Conservation (phyloP, 2,113 vertebrate species). For the Drymodes brunneopygia region DNA sequence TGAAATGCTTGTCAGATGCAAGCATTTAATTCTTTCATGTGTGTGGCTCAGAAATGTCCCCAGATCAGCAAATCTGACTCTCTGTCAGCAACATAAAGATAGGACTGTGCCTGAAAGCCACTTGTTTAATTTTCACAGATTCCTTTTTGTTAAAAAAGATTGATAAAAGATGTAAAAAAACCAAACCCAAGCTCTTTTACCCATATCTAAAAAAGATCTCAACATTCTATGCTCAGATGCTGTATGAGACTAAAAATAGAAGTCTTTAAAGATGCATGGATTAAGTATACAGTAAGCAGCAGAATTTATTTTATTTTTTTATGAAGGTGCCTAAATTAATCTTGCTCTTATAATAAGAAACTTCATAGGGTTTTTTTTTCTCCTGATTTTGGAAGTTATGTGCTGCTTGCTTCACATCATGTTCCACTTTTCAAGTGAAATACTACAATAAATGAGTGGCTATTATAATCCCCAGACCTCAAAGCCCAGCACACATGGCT, state of each 20-base stretch:
- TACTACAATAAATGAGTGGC: not conserved
- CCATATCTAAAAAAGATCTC: not conserved
- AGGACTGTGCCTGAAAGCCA: not conserved
- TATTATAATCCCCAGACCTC: conserved; percentile 45
- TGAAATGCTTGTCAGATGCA: not conserved
- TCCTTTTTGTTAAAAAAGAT: not conserved
- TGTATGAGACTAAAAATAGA: not conserved
- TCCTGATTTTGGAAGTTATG: not conserved
- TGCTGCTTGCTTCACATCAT: conserved; percentile 22
- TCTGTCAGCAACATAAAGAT: not conserved
- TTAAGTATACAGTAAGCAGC: not conserved
- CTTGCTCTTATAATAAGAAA: not conserved
- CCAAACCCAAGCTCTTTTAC: not conserved
- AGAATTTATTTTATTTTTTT: not conserved
- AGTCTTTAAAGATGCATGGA: conserved; percentile 5
- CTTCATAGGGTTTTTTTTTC: not conserved
- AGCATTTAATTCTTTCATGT: not conserved
- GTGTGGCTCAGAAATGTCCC: not conserved
- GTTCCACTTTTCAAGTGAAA: conserved; percentile 50
- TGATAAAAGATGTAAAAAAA: not conserved
- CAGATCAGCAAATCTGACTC: not conserved
- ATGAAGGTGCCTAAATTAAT: conserved; percentile 23
- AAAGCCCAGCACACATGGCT: conserved; percentile 37
- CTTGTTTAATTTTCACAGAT: not conserved
- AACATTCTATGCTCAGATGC: not conserved